Percentiles rank a stretch among this genome's conserved stretches.
phyloP scores from a whole-genome alignment of 1,140 invertebrate species.

The Cydia strobilella region DNA sequence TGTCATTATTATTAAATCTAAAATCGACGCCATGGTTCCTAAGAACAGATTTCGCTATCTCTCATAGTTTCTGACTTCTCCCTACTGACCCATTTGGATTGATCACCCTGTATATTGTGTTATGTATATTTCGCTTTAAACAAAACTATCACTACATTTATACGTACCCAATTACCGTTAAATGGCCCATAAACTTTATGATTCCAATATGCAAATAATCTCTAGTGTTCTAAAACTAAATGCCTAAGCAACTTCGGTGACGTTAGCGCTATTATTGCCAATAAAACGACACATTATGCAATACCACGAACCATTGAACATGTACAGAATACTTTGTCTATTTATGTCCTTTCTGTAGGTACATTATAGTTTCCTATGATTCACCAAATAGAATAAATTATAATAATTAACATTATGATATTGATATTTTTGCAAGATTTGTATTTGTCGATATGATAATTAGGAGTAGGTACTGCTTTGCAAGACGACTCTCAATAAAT shows the following conservation, averaged over 20 bases:
- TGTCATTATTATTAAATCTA: too few species aligned
- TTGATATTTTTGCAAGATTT: neutral
- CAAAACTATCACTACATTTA: neutral
- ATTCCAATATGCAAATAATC: conserved; percentile 11
- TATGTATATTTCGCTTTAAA: neutral
- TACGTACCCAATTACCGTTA: neutral
- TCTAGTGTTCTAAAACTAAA: neutral
- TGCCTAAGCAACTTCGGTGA: neutral
- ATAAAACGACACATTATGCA: conserved; percentile 68
- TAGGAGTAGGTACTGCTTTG: too few species aligned
- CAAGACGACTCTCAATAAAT: too few species aligned
- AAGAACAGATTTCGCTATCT: too few species aligned
- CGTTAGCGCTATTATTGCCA: conserved; percentile 56
- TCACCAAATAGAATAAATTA: neutral
- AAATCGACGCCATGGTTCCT: too few species aligned
- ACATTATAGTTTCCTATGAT: conserved; percentile 23
- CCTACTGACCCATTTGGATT: too few species aligned
- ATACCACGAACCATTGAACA: conserved; percentile 60
- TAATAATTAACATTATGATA: neutral
- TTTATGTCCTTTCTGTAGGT: conserved; percentile 41
- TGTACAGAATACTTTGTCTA: conserved; percentile 41
- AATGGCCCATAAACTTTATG: neutral
- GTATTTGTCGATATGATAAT: neutral
- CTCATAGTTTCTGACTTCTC: too few species aligned
- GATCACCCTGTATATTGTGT: too few species aligned